Evolutionary conservation across 2,113 vertebrate genomes (phyloP).

Genomic region (Pygoscelis adeliae): DNA sequence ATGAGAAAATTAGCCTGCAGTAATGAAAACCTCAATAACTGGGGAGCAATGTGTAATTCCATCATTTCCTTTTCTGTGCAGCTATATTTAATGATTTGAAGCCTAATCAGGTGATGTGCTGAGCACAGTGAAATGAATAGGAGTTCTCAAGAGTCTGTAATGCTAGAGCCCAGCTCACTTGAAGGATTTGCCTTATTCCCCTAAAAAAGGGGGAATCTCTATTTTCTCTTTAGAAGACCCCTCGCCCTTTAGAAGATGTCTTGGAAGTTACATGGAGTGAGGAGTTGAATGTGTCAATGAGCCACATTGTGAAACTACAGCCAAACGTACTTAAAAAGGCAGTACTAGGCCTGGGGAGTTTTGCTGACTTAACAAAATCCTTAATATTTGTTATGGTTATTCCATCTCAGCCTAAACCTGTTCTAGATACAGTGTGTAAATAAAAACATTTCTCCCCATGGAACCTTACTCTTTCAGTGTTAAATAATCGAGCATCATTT

Average conservation of each 20-base stretch:
- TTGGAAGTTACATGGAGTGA: rapidly evolving
- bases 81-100: not conserved
- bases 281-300: not conserved
- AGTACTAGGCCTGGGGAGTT: not conserved
- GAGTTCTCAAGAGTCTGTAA: not conserved
- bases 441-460: slow-evolving; percentile 67
- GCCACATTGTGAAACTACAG: not conserved
- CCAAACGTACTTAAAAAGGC: not conserved
- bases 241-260: not conserved
- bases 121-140: not conserved
- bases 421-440: slow-evolving; percentile 64
- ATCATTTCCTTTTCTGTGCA: slow-evolving; percentile 32
- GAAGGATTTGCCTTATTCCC: not conserved
- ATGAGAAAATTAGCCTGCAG: slow-evolving; percentile 76
- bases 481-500: slow-evolving; percentile 75
- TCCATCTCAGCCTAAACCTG: slow-evolving; percentile 12
- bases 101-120: slow-evolving; percentile 28
- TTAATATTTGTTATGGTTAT: not conserved
- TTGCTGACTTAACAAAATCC: not conserved
- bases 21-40: slow-evolving; percentile 61
- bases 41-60: slow-evolving; percentile 29
- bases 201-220: not conserved
- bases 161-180: not conserved
- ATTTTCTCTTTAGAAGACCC: not conserved
- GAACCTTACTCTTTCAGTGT: slow-evolving; percentile 59